A percentile compares a stretch with the other conserved stretches of the same genome.
Evolutionary conservation across 2,888 invertebrate species (phyloP).

Genomic region (Oligia strigilis): DNA sequence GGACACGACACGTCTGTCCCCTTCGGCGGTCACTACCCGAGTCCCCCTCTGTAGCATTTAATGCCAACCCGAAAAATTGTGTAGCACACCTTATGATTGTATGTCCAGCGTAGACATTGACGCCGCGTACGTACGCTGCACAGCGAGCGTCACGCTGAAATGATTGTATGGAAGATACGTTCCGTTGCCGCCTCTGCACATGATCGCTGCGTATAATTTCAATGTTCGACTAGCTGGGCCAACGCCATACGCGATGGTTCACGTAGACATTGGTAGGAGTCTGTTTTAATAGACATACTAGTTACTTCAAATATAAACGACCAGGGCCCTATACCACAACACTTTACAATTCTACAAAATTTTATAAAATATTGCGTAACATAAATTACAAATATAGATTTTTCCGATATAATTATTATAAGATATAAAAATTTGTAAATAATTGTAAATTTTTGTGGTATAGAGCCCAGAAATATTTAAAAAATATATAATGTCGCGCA

Average conservation of each 20-base stretch:
- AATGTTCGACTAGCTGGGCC: background rate
- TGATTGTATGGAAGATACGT: background rate
- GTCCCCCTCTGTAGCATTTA: background rate
- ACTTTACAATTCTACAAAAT: background rate
- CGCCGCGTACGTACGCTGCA: background rate
- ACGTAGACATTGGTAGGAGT: background rate
- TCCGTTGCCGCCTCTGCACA: background rate
- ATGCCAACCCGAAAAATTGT: background rate
- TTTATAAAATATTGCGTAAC: background rate
- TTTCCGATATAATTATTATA: background rate
- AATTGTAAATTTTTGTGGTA: background rate
- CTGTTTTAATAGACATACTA: background rate
- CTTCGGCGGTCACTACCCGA: too few relatives aligned
- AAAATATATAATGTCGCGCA: conserved; percentile 24
- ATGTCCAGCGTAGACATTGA: background rate
- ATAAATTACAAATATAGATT: background rate
- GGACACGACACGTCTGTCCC: too few relatives aligned
- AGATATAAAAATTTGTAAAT: too few relatives aligned
- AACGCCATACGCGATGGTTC: background rate
- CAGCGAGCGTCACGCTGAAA: background rate
- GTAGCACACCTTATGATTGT: background rate
- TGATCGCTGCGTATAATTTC: too few relatives aligned
- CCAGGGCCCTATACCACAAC: background rate
- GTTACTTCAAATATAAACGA: background rate
- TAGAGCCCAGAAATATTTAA: background rate